Evolutionary conservation across 2,888 invertebrate species (phyloP), one percentile per base, ranked within the genome.

Genomic region (Parelbella ahira): DNA sequence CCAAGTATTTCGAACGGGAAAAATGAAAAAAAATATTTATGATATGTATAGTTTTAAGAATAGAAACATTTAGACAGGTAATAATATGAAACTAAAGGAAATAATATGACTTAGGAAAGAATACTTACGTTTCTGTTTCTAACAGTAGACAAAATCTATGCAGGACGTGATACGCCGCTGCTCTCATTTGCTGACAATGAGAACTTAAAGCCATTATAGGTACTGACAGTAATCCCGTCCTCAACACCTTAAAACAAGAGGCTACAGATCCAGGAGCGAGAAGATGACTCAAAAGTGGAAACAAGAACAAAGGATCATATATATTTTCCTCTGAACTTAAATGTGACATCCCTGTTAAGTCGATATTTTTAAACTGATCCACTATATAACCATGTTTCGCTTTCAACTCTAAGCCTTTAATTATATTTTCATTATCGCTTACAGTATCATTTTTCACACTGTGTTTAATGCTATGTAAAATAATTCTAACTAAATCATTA

Each of bases 241-340:
- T 89, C 8, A 92, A 88, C 48, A 95, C 89, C 70, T 90, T 90
- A 56, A 92, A 91, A 44, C 93, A 92, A 8, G 93, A 91, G 0
- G 95, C 91, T 33, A 91, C 89, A 24, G 93, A 91, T 51, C 94
- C 94, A 2, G 94, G 93, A 0, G 93, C 91, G 48, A 96, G 81
- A 27, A 95, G 75, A 60, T 92, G 91, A 48, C 91, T 91, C 66
- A 97, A 89, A 4, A 96, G 68, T 0, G 96, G 94, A 37, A 97
- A 84, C 51, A 96, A 81, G 68, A 96, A 97, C 12, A 92, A 88
- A 1, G 97, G 93, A 78, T 97, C 97, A 58, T 97, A 97, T 36
- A 93, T 81, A 2, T 86, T 72, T 20, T 68, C 68, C 18, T 72
- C 72, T 0, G 50, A 49, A 24, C 65, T 63, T 2, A 50, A 5